phyloP scores from a whole-genome alignment of 2,888 invertebrate genomes.

The Cybosia mesomella region DNA sequence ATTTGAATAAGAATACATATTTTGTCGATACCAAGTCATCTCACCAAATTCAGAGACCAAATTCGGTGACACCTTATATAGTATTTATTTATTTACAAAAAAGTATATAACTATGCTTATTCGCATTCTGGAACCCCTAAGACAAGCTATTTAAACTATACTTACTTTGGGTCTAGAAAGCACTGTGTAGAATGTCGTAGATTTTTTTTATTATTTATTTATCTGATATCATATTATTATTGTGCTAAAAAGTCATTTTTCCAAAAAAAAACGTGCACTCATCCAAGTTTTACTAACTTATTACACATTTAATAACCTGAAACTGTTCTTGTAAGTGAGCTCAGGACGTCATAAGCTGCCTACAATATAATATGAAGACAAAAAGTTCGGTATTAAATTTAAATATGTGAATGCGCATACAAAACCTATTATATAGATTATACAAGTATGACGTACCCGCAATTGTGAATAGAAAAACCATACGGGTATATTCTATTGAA shows the following conservation, averaged over 20 bases:
- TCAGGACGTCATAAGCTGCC: not conserved
- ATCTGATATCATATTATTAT: not conserved
- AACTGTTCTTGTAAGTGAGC: not conserved
- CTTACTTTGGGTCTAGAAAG: no score
- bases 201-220: no score
- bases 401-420: not conserved
- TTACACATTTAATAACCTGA: not conserved
- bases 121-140: no score
- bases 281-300: slow-evolving; percentile 3
- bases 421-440: not conserved
- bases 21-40: no score
- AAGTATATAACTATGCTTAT: no score
- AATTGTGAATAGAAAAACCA: slow-evolving; percentile 9
- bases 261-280: not conserved
- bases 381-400: not conserved
- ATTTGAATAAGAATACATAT: no score
- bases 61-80: no score
- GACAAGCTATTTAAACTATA: no score
- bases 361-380: not conserved
- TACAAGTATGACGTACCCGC: not conserved
- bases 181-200: no score
- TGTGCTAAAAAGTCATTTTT: not conserved
- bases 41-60: no score
- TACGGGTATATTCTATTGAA: slow-evolving; percentile 15
- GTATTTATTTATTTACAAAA: no score